Conservation (phyloP, 2,113 vertebrate genomes). For the Datnioides undecimradiatus region DNA sequence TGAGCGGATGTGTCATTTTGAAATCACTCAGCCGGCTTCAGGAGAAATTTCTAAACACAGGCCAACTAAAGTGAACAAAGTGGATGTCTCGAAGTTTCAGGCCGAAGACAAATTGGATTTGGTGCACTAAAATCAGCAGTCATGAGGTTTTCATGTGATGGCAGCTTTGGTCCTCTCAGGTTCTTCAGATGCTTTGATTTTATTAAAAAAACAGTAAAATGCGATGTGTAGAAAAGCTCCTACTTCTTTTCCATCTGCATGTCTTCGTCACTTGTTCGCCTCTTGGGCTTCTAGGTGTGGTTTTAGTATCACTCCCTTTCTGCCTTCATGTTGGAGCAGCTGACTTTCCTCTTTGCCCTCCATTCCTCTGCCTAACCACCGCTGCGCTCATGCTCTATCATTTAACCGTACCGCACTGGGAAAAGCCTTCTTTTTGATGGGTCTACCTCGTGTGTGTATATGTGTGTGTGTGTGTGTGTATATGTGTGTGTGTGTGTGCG, state of each 20-base stretch:
- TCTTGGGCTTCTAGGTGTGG: slow-evolving; percentile 29
- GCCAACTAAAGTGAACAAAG: not conserved
- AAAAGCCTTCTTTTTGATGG: slow-evolving; percentile 62
- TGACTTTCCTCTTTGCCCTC: slow-evolving; percentile 66
- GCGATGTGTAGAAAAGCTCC: not conserved
- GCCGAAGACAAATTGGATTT: slow-evolving; percentile 7
- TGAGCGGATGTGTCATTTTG: not conserved
- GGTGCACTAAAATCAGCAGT: slow-evolving; percentile 10
- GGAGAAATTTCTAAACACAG: not conserved
- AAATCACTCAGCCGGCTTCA: not conserved
- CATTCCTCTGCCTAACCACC: slow-evolving; percentile 44
- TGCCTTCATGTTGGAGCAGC: slow-evolving; percentile 59
- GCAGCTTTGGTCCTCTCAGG: not conserved
- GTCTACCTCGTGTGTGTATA: slow-evolving; percentile 41
- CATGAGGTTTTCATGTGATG: slow-evolving; percentile 42
- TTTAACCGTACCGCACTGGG: slow-evolving; percentile 68
- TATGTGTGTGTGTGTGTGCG: slow-evolving; percentile 10
- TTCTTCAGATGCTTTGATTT: not conserved
- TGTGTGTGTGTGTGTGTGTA: slow-evolving; percentile 23
- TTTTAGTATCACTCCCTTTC: slow-evolving; percentile 35
- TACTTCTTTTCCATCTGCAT: slow-evolving; percentile 9
- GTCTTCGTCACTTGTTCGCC: slow-evolving; percentile 42
- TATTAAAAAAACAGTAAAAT: slow-evolving; percentile 1
- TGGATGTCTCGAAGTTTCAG: not conserved
- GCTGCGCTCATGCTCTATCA: slow-evolving; percentile 70